Base-by-base conservation (phyloP, 2,113 vertebrate genomes). In the Tonatia bakeri region DNA sequence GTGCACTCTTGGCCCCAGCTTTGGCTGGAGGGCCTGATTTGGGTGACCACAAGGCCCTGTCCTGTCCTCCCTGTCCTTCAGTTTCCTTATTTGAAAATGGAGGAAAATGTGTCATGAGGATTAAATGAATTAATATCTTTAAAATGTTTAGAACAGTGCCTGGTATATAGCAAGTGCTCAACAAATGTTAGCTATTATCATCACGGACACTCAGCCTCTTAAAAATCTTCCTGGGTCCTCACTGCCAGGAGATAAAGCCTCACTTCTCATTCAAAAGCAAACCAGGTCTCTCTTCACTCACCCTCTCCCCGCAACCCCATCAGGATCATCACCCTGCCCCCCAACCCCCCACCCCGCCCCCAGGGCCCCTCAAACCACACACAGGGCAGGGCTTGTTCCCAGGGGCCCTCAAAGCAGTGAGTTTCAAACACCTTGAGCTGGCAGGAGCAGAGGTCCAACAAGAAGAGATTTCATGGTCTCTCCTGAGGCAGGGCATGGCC, bases 1-100 rank as follows among this genome's bases (percentile, higher is more conserved):
- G 2, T 33, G 0, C 20, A 16, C 36, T 10, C 52, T 4, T 36
- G 54, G 76, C 1, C n/a, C 40, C 7, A 7, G 43, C 2, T n/a
- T n/a, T 45, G 33, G 14, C 24, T 38, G 7, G 65, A 31, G 33
- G 67, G 67, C 38, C 33, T 38, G 75, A 81, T 45, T 17, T 87
- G 47, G 47, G 43, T 31, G 36, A 33, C 54, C 33, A 8, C 2
- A 14, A 64, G 61, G 7, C 13, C 65, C 45, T 56, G 54, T 20
- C 54, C 20, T 22, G 7, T 56, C 10, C 26, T 45, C 43, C 72
- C 24, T 16, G 19, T 31, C 43, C 38, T 22, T 95, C 69, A 31
- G 28, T 56, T 56, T 90, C 73, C 52, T n/a, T 56, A 43, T 79
- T 79, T 72, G 45, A 72, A 96, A 73, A 67, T 4, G 4, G 22